Conservation (phyloP, 2,888 invertebrate genomes). For the Gasteruption jaculator region DNA sequence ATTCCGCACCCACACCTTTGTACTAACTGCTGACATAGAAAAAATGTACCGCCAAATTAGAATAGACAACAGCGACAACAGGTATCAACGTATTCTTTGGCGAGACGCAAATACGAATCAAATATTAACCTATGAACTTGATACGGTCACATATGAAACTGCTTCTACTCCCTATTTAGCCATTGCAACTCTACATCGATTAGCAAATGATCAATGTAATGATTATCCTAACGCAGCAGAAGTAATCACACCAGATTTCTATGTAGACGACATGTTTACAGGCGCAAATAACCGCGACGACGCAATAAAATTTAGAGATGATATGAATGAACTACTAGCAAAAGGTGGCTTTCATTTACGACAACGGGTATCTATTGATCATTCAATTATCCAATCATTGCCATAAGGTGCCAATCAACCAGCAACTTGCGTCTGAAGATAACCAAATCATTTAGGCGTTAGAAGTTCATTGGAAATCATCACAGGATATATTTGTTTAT, state of each 20-base stretch:
- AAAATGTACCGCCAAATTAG: slow-evolving; percentile 29
- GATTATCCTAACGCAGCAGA: slow-evolving; percentile 17
- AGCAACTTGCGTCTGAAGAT: slow-evolving; percentile 3
- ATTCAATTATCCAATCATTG: too few species aligned
- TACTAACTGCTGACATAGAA: slow-evolving; percentile 28
- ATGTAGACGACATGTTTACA: slow-evolving; percentile 24
- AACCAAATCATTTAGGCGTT: slow-evolving; percentile 13
- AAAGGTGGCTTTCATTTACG: slow-evolving; percentile 9
- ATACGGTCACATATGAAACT: too few species aligned
- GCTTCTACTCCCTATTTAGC: slow-evolving; percentile 28
- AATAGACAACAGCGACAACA: neutral
- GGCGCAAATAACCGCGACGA: slow-evolving; percentile 10
- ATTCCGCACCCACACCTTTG: slow-evolving; percentile 21
- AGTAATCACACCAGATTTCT: slow-evolving; percentile 22
- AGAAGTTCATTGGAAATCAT: slow-evolving; percentile 17
- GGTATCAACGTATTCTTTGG: neutral
- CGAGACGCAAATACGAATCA: neutral
- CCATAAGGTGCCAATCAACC: slow-evolving; percentile 4
- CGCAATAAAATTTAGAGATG: slow-evolving; percentile 20
- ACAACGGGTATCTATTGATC: slow-evolving; percentile 10
- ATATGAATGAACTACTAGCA: slow-evolving; percentile 5
- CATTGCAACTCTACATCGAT: slow-evolving; percentile 22
- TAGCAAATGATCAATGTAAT: slow-evolving; percentile 14
- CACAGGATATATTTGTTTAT: slow-evolving; percentile 14
- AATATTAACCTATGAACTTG: neutral